Evolutionary conservation across 1,140 invertebrate genomes (phyloP), one percentile per base, ranked within the genome.

Genomic region (Mizuhopecten yessoensis): DNA sequence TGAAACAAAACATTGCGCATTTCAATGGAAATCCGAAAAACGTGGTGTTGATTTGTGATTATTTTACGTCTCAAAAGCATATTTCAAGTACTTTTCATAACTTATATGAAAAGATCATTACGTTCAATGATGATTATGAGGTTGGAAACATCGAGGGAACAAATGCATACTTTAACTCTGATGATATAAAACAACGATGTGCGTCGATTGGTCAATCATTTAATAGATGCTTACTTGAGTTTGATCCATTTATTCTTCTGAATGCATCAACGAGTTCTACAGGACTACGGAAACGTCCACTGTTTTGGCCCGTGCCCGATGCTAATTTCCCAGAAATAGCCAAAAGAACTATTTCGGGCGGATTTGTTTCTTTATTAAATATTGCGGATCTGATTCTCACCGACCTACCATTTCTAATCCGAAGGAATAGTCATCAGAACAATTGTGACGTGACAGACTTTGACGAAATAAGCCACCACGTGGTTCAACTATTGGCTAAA

Each of bases 21-120:
- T 99, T 99, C 96, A 99, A 99, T 49, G 99, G 99, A 5, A 99
- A 99, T 97, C 98, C 98, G 17, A 97, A 98, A 93, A 99, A 99
- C 95, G 98, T 99, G 20, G 95, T 94, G 15, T 33, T 96, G 36
- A 91, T 96, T 49, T 92, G 92, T 5, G 88, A 91, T 87, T 87
- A 90, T 39, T 42, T 90, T 10, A 90, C 42, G n/a, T 23, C 86
- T 39, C 36, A 11, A 0, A 23, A 49, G 33, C 89, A 90, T 36
- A 87, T 90, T 34, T 87, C 87, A 86, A 90, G 89, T 34, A 42
- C 36, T 0, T 34, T 87, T 17, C 87, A 34, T 49, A 87, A 45
- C 15, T n/a, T 34, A 34, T 34, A 87, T 17, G 86, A 49, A 17
- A 90, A 49, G 15, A 34, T 86, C 1, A 75, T 87, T 15, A 87